Evolutionary conservation across 2,113 vertebrate species (phyloP), one percentile per base, ranked within the genome.

Genomic region (Beaufortia kweichowensis): DNA sequence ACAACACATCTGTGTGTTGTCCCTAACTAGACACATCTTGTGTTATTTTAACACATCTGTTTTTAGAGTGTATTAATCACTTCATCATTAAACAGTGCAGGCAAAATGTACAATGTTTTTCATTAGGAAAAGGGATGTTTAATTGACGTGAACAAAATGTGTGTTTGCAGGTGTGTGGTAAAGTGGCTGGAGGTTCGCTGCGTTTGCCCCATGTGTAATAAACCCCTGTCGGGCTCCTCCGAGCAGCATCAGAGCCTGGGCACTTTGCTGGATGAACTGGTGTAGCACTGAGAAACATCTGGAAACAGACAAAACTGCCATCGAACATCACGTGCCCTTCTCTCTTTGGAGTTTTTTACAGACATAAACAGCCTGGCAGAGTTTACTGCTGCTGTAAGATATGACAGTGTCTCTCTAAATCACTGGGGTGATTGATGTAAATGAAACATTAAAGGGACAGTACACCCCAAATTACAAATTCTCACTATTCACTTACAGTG

Each of bases 191-290:
- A 83, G 61, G 82, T 83, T 29, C 79, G 82, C 35, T 81, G 82
- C n/a, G 82, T 83, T 4, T 83, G 82, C 26, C 82, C 82, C 15
- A 83, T 83, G 82, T 83, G 82, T 75, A 83, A 83, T 67, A 83
- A 81, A 39, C 69, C 82, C 24, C 59, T 83, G 50, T 41, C 48
- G 0, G 79, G 75, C 26, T 62, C 65, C 24, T 35, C 79, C 9
- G 75, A 81, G 53, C 79, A 67, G 21, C 70, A 78, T 65, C 82
- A 75, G 59, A 75, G 65, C 61, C 55, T 83, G n/a, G 82, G 78
- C 39, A 83, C 82, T 1, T 75, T 78, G 14, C 71, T 81, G 79
- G 79, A 83, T 2, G 82, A 83, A 43, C 79, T 83, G 53, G 82
- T 83, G 50, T 83, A 77, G 29, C 5, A 23, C 62, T 15, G 24